Base-by-base conservation (phyloP, 2,797 vertebrate species). In the Triplophysa bombifrons region DNA sequence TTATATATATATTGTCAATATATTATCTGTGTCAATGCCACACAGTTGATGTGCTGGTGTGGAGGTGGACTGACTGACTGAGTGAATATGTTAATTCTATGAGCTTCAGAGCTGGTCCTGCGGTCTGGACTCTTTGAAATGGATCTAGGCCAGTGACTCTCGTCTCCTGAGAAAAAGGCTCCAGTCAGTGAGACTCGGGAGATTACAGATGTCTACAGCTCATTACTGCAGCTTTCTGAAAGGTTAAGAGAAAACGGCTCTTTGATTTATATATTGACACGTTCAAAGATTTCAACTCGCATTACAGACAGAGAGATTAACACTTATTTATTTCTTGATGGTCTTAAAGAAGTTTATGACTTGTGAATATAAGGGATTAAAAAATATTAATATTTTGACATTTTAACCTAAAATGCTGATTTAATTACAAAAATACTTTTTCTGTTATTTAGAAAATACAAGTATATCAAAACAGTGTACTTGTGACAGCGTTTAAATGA, bases 131-230 rank as follows among this genome's bases (percentile, higher is more conserved):
- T 92, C 88, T 91, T 92, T 92, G 80, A 65, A 88, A 90, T 92
- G 90, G 81, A 93, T 92, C 90, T 92, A 87, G 91, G 91, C 90
- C 92, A 91, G 87, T 77, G 82, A 88, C 84, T 86, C 74, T 80
- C 84, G 80, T 80, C 82, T 69, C 25, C 68, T 69, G 66, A 72
- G 80, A 60, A 41, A 56, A 55, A 76, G 58, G 38, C 65, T 82
- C 56, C 19, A 34, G 85, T 75, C 83, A 86, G 85, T 85, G 86
- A 83, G 56, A 85, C 88, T 88, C 87, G 85, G 78, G 76, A 88
- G 89, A 90, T 92, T 91, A 92, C 81, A 83, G 82, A 73, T 82
- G 30, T 44, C 61, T 58, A 72, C 50, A 48, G 86, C 84, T 86
- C 85, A 87, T 87, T 78, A 78, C 55, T 34, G 16, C 38, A 48